Evolutionary conservation across 2,888 invertebrate species (phyloP), one percentile per base, ranked within the genome.

Genomic region (Quadriops clusia): DNA sequence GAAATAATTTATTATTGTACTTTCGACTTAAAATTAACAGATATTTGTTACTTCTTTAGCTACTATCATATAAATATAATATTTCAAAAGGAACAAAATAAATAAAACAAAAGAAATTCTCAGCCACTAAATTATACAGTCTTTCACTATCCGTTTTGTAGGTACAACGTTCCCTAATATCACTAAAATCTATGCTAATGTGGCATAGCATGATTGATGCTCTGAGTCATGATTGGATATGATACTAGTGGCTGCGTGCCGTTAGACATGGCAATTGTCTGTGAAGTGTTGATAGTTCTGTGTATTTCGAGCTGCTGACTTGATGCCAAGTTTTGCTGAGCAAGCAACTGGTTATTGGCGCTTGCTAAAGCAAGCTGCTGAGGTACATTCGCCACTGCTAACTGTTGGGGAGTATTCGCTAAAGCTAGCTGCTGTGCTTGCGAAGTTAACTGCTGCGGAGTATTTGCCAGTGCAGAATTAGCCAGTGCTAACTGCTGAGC

Each of bases 141-240:
- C n/a, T n/a, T n/a, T n/a, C n/a, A n/a, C n/a, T n/a, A n/a, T n/a
- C n/a, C n/a, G n/a, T n/a, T n/a, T n/a, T n/a, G n/a, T n/a, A n/a
- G n/a, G n/a, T n/a, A n/a, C n/a, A n/a, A n/a, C n/a, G n/a, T n/a
- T n/a, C n/a, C n/a, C n/a, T n/a, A n/a, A n/a, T n/a, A n/a, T n/a
- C n/a, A n/a, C n/a, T n/a, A n/a, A n/a, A n/a, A n/a, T n/a, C n/a
- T n/a, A n/a, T n/a, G n/a, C n/a, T 33, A 36, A 33, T 36, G 44
- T n/a, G 39, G 17, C 28, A 44, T 32, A 12, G 54, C 53, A 44
- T 60, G 59, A 32, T 48, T 57, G 33, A 68, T 61, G 38, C 63
- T 65, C 40, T 74, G 74, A 9, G 74, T 73, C 69, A 75, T 73
- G 25, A 76, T 72, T 2, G 76, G 75, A 49, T 73, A 75, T 1